Base-by-base conservation (phyloP, 1,140 invertebrate species). In the Drosophila insularis region DNA sequence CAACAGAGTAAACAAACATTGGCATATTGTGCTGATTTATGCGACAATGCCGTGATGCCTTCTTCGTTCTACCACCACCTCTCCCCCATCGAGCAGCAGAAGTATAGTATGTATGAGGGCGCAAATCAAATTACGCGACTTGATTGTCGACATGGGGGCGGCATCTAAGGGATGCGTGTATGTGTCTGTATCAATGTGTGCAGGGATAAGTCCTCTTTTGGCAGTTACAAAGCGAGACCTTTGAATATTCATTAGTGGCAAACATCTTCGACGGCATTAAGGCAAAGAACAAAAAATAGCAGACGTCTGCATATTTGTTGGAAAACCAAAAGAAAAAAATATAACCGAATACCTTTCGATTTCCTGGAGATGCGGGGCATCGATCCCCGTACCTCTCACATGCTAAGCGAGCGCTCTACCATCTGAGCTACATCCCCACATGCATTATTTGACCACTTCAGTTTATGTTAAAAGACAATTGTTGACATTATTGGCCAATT, bases 371-470 rank as follows among this genome's bases (percentile, higher is more conserved):
- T 94, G 94, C 94, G 94, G 95, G 95, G 82, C 92, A 95, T 96
- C 95, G 95, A 96, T 96, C 95, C 95, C 94, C 93, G 95, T 95
- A 95, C 95, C 95, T 95, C 95, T 95, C 95, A 94, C 95, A 95
- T 96, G 95, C 95, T 95, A 96, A 95, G 95, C 95, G 94, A 96
- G 95, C 95, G 95, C 95, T 96, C 95, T 96, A 96, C 95, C 95
- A 95, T 95, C 94, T 96, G 95, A 95, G 95, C 94, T 95, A 95
- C 94, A 90, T 86, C 89, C 84, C 86, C 90, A 62, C 13, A 56
- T 72, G 65, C 50, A 43, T 7, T n/a, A 6, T 11, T 50, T 19
- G 43, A 19, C 43, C 43, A 50, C 19, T 2, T 50, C 2, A 11
- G 1, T 21, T 50, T 11, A 21, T 21, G 7, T 50, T 11, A 19